A percentile compares a stretch with the other conserved stretches of the same genome.
Conservation (phyloP, 2,797 vertebrate species). For the Catamblyrhynchus diadema region DNA sequence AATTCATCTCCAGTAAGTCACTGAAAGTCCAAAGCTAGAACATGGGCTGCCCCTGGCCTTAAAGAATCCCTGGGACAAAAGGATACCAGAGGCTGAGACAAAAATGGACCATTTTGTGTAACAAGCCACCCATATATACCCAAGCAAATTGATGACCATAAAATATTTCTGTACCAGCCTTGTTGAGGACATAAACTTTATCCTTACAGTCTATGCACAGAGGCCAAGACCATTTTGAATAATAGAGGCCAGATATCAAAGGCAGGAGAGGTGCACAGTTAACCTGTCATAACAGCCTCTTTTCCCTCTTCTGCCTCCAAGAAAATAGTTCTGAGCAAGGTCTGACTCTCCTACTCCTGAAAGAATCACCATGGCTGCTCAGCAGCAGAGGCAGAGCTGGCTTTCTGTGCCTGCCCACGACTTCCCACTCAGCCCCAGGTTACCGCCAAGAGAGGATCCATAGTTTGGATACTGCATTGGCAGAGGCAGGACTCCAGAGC, state of each 20-base stretch:
- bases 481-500: not conserved
- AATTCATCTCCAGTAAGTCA: not conserved
- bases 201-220: not conserved
- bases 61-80: not conserved
- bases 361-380: not conserved
- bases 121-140: not conserved
- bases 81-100: not conserved
- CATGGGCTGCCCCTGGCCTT: not conserved
- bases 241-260: not conserved
- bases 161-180: not conserved
- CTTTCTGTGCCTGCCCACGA: not conserved
- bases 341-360: not conserved
- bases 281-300: not conserved
- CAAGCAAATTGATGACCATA: not conserved
- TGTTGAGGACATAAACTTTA: not conserved
- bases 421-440: not conserved
- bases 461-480: fast-evolving
- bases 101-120: not conserved
- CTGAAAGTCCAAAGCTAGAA: not conserved
- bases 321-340: not conserved
- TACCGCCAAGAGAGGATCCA: fast-evolving
- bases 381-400: not conserved
- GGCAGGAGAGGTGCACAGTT: not conserved
- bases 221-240: not conserved
- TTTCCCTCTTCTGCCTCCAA: not conserved